Evolutionary conservation across 2,113 vertebrate genomes (phyloP).

Genomic region (Numida meleagris): DNA sequence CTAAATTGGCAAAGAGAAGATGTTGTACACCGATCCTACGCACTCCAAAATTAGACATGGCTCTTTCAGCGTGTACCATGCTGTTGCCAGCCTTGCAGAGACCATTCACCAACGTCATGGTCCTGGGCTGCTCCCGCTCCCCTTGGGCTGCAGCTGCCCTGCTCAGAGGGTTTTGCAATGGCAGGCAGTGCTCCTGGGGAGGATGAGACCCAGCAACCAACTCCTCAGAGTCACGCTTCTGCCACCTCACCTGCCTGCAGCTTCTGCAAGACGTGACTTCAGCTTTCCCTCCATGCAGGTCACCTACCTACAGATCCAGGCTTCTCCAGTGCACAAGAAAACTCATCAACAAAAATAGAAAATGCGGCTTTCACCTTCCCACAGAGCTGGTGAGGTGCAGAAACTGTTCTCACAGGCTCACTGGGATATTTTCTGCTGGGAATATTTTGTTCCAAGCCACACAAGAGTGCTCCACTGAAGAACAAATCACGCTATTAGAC

Average conservation of each 20-base stretch:
- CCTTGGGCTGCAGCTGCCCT: no score
- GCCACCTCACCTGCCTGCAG: background rate
- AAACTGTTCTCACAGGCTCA: background rate
- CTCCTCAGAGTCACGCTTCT: background rate
- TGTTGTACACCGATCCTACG: background rate
- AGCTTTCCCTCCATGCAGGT: background rate
- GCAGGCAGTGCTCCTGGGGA: background rate
- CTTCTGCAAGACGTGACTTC: background rate
- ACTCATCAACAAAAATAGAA: background rate
- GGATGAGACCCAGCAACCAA: fast-evolving
- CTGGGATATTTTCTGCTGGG: background rate
- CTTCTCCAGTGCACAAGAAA: background rate
- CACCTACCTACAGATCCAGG: background rate
- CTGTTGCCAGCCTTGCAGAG: no score
- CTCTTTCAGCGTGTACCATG: background rate
- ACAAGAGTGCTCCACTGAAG: background rate
- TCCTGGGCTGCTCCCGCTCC: no score
- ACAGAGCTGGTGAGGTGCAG: fast-evolving
- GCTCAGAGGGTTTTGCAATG: background rate
- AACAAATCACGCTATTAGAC: background rate
- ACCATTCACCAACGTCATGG: no score
- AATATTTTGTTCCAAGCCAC: conserved; percentile 7
- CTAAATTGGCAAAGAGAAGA: no score
- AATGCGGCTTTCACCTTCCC: background rate
- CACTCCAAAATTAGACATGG: background rate